Conservation (phyloP, 2,113 vertebrate genomes). For the Xiphophorus couchianus region DNA sequence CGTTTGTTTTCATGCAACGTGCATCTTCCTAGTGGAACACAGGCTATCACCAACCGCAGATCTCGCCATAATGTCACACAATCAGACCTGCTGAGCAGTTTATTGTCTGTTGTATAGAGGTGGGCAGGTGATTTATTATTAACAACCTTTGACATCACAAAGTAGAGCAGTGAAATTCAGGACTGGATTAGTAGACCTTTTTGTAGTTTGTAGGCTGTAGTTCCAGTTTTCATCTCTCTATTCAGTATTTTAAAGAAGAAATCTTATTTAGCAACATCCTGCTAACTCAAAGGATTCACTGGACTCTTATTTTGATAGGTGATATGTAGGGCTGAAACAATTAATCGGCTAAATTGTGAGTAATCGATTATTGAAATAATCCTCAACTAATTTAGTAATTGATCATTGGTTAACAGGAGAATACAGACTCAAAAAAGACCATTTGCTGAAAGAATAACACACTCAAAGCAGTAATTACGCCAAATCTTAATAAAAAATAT, state of each 20-base stretch:
- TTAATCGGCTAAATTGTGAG: no score
- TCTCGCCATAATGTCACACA: not conserved
- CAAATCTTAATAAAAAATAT: no score
- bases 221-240: not conserved
- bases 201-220: not conserved
- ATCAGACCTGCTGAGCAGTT: not conserved
- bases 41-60: not conserved
- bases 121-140: slow-evolving; percentile 10
- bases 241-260: not conserved
- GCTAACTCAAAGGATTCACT: not conserved
- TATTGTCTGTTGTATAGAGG: not conserved
- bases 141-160: not conserved
- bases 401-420: no score
- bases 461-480: no score
- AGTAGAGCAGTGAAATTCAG: not conserved
- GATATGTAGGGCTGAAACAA: not conserved
- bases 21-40: slow-evolving; percentile 26
- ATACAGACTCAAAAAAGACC: no score
- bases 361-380: no score
- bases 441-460: no score
- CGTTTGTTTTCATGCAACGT: slow-evolving; percentile 20
- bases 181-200: not conserved
- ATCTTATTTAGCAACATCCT: not conserved
- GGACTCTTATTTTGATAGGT: not conserved
- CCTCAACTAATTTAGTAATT: no score